These are phyloP conservation scores for Lynx canadensis DNA, from an alignment of 2,113 vertebrate genomes.

Conservation along the genomic window DNA sequence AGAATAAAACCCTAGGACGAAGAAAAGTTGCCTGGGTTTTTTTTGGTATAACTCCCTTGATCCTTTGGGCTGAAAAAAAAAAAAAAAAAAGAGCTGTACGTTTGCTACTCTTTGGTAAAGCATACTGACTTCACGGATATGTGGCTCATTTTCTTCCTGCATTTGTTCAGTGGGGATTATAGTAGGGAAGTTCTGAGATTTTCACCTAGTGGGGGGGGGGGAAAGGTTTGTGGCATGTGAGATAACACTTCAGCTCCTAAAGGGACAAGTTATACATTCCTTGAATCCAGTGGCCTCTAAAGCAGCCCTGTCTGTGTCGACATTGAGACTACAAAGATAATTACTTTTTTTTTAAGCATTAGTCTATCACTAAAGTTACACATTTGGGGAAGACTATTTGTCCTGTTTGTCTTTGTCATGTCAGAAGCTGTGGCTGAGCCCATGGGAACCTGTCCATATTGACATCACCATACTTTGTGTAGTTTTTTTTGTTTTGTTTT, in stretches of 20 bases:
- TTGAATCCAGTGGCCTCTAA: neutral
- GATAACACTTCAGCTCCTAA: neutral
- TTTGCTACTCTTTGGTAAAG: slow-evolving; percentile 37
- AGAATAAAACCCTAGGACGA: neutral
- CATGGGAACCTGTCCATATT: neutral
- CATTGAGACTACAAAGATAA: neutral
- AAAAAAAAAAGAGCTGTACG: neutral
- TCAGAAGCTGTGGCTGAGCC: neutral
- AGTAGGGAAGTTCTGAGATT: neutral
- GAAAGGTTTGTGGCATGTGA: neutral
- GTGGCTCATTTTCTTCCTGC: neutral
- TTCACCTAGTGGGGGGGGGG: neutral
- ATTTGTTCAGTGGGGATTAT: neutral
- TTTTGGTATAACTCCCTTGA: neutral
- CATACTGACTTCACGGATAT: neutral
- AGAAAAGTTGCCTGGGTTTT: slow-evolving; percentile 5
- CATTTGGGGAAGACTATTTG: neutral
- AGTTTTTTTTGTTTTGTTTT: neutral
- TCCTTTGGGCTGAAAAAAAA: neutral
- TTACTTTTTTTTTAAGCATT: neutral
- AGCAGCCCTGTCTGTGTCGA: neutral
- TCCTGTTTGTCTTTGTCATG: neutral
- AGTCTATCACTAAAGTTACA: neutral
- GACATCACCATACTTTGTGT: neutral
- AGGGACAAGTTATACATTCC: neutral